phyloP scores from a whole-genome alignment of 2,888 invertebrate species.

The Furcula furcula region DNA sequence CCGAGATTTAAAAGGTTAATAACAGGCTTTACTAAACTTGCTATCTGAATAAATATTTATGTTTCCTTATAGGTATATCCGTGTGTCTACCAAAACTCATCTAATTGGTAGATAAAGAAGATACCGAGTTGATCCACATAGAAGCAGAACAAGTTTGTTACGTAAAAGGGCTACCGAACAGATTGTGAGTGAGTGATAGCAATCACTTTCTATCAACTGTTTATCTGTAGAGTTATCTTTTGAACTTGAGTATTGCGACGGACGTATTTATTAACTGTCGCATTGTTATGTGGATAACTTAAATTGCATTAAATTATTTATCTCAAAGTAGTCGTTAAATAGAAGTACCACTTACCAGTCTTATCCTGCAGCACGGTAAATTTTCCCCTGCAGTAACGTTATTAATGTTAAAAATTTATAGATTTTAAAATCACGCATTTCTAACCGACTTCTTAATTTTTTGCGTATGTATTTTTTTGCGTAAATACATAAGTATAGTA shows the following conservation, averaged over 20 bases:
- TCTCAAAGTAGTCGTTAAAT: too few relatives aligned
- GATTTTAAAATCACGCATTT: too few relatives aligned
- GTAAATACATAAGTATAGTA: too few relatives aligned
- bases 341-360: too few relatives aligned
- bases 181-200: conserved; percentile 16
- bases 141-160: conserved; percentile 12
- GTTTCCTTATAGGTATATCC: conserved; percentile 10
- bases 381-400: too few relatives aligned
- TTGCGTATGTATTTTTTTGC: too few relatives aligned
- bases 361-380: too few relatives aligned
- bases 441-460: too few relatives aligned
- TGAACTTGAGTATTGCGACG: not conserved
- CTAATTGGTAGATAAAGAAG: conserved; percentile 12
- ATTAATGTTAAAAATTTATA: too few relatives aligned
- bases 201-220: conserved; percentile 17
- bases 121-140: conserved; percentile 15
- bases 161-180: conserved; percentile 7
- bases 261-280: too few relatives aligned
- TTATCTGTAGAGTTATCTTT: conserved; percentile 1
- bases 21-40: conserved; percentile 1
- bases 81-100: conserved; percentile 4
- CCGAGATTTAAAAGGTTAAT: not conserved
- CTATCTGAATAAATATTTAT: conserved; percentile 19
- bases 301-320: too few relatives aligned
- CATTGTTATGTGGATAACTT: too few relatives aligned